These are phyloP conservation scores for Semicossyphus pulcher DNA, from an alignment of 2,113 vertebrate genomes.

Conservation along the genomic window DNA sequence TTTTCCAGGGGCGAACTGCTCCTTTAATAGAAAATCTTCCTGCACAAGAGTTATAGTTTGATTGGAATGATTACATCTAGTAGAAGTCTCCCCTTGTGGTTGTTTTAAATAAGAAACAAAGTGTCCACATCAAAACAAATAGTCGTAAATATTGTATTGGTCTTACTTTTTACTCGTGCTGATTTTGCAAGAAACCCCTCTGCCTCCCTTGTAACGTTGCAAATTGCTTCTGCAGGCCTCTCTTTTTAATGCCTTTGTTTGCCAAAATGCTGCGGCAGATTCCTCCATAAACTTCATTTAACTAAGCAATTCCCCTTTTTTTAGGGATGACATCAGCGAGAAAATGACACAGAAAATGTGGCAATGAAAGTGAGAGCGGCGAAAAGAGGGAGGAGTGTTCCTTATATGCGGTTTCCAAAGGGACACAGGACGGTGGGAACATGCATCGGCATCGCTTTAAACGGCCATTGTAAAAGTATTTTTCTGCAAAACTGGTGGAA, in stretches of 20 bases:
- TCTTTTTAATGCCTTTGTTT: slow-evolving; percentile 73
- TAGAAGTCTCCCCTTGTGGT: not conserved
- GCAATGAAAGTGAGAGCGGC: slow-evolving; percentile 69
- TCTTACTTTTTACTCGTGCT: not conserved
- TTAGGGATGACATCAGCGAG: slow-evolving; percentile 68
- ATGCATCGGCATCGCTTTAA: slow-evolving; percentile 51
- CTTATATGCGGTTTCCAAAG: slow-evolving; percentile 56
- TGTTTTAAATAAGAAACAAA: not conserved
- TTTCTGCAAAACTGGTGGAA: slow-evolving; percentile 55
- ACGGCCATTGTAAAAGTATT: slow-evolving; percentile 57
- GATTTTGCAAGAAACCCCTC: slow-evolving; percentile 37
- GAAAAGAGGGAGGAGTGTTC: slow-evolving; percentile 49
- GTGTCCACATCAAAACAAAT: too few relatives aligned
- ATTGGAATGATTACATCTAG: not conserved
- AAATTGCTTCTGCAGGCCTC: slow-evolving; percentile 55
- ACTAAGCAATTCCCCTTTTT: slow-evolving; percentile 55
- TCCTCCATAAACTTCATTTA: slow-evolving; percentile 71
- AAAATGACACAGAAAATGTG: slow-evolving; percentile 70
- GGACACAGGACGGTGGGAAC: slow-evolving; percentile 62
- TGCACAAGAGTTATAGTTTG: too few relatives aligned
- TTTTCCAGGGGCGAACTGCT: too few relatives aligned
- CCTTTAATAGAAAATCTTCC: too few relatives aligned
- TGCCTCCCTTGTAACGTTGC: slow-evolving; percentile 11
- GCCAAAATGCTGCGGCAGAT: slow-evolving; percentile 62
- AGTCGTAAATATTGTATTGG: too few relatives aligned